Conservation (phyloP, 2,888 invertebrate species). For the Malachius bipustulatus region DNA sequence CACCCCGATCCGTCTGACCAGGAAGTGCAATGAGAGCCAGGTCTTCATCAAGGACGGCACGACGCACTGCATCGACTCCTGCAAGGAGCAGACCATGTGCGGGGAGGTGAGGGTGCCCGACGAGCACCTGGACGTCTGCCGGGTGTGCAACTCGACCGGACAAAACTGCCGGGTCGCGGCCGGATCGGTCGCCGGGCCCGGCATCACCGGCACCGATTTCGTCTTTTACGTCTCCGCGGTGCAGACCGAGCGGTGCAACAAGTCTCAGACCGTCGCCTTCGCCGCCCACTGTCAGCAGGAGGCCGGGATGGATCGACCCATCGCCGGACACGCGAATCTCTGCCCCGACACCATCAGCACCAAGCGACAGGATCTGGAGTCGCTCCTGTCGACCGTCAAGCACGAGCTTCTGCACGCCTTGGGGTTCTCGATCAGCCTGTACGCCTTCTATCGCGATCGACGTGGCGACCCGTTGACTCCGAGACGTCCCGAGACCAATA, state of each 20-base stretch:
- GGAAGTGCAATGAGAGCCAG: conserved; percentile 80
- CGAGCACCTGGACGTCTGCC: conserved; percentile 86
- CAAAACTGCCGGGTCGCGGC: conserved; percentile 58
- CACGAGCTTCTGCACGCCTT: conserved; percentile 97
- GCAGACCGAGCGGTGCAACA: conserved; percentile 81
- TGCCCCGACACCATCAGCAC: conserved; percentile 92
- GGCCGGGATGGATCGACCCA: conserved; percentile 85
- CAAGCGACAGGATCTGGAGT: conserved; percentile 80
- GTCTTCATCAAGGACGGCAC: conserved; percentile 73
- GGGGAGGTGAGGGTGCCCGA: conserved; percentile 92
- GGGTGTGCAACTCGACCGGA: conserved; percentile 77
- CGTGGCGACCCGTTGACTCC: conserved; percentile 80
- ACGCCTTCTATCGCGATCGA: conserved; percentile 89
- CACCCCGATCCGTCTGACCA: conserved; percentile 76
- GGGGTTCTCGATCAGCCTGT: conserved; percentile 93
- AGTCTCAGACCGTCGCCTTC: conserved; percentile 88
- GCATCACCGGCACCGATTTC: conserved; percentile 80
- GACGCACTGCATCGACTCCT: conserved; percentile 79
- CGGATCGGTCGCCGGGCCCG: conserved; percentile 46
- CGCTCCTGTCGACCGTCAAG: conserved; percentile 88
- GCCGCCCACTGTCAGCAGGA: conserved; percentile 99
- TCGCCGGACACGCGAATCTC: conserved; percentile 97
- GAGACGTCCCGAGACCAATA: conserved; percentile 70
- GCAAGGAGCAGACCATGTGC: conserved; percentile 79
- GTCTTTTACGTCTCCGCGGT: conserved; percentile 93